Percentiles rank a stretch among this genome's conserved stretches.
These are phyloP conservation scores for Delphinus delphis DNA, from an alignment of 2,113 vertebrate genomes.

Conservation along the genomic window DNA sequence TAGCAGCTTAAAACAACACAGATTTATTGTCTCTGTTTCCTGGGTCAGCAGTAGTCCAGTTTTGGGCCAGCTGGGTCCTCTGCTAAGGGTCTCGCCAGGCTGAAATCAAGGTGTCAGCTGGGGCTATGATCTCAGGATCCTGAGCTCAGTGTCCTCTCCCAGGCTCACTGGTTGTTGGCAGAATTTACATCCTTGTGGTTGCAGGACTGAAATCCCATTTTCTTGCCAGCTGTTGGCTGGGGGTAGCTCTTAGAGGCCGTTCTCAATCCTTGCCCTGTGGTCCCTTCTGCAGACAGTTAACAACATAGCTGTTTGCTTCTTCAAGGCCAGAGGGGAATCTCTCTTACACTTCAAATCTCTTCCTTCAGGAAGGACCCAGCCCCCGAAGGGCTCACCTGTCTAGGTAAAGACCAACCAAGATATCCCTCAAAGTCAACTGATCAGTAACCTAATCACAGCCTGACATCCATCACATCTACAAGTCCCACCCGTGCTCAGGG, in stretches of 20 bases:
- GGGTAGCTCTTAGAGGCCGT: background rate
- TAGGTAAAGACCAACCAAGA: background rate
- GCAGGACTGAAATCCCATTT: background rate
- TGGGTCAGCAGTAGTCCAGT: background rate
- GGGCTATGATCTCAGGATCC: background rate
- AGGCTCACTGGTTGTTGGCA: background rate
- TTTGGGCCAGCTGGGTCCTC: background rate
- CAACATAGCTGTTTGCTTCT: background rate
- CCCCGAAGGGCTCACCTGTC: background rate
- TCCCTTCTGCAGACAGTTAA: background rate
- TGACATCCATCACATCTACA: background rate
- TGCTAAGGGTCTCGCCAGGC: background rate
- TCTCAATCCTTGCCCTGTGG: background rate
- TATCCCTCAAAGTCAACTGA: background rate
- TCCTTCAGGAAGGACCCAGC: background rate
- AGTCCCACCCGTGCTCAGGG: background rate
- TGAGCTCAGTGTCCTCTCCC: background rate
- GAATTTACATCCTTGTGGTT: background rate
- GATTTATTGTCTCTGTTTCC: background rate
- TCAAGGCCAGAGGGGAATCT: background rate
- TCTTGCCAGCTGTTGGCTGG: background rate
- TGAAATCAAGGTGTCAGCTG: background rate
- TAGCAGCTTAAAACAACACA: background rate
- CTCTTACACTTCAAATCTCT: background rate
- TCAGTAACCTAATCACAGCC: background rate